Evolutionary conservation across 53 echinoderm and acorn worm genomes (phyloP).

Genomic region (Luidia sarsii): DNA sequence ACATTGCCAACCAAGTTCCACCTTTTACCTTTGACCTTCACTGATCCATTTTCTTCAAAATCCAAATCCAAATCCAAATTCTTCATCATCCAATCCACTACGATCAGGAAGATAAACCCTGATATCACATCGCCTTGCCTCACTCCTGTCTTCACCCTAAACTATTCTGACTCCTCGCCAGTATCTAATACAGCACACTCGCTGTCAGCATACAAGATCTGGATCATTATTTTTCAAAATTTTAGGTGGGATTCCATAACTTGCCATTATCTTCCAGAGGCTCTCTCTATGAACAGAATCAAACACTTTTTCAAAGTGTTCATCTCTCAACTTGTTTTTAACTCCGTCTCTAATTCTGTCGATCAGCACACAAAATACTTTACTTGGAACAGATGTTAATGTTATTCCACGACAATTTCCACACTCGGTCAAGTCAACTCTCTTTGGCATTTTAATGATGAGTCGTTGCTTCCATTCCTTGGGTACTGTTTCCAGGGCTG

Average conservation of each 20-base stretch:
- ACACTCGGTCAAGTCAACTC: slow-evolving; percentile 16
- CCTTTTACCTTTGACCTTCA: not conserved
- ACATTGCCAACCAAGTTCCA: not conserved
- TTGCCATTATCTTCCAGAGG: too few species aligned
- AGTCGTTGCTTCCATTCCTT: slow-evolving; percentile 25
- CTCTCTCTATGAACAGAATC: slow-evolving; percentile 28
- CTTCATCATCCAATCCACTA: slow-evolving; percentile 49
- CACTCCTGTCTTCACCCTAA: slow-evolving; percentile 26
- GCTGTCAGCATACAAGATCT: not conserved
- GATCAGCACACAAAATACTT: not conserved
- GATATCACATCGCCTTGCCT: slow-evolving; percentile 33
- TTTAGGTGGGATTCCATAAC: slow-evolving; percentile 34
- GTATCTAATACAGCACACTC: not conserved
- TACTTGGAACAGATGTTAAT: not conserved
- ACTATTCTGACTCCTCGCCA: not conserved
- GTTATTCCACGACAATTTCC: slow-evolving; percentile 45
- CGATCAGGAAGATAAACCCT: slow-evolving; percentile 32
- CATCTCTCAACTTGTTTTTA: slow-evolving; percentile 18
- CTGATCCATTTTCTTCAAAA: too few species aligned
- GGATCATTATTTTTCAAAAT: slow-evolving; percentile 1
- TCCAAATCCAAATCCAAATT: too few species aligned
- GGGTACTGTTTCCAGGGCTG: slow-evolving; percentile 14
- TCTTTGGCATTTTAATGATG: not conserved
- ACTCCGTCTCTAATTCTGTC: not conserved
- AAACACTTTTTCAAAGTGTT: slow-evolving; percentile 52